These are phyloP conservation scores for Cottoperca gobio DNA, from an alignment of 2,797 vertebrate species.

Conservation along the genomic window DNA sequence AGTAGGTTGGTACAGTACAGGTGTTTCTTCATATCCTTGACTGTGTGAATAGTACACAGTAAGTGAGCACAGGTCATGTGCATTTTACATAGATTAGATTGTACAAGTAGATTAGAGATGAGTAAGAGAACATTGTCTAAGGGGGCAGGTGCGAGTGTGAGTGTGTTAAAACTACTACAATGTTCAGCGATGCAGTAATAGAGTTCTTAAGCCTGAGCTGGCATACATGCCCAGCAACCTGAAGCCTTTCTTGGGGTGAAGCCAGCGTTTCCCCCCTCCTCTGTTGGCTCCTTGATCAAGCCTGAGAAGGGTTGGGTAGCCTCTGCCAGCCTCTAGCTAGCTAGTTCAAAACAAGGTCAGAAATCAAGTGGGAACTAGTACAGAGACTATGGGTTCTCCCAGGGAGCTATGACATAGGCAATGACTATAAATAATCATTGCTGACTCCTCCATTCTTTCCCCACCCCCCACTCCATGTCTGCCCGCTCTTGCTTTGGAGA, in stretches of 20 bases:
- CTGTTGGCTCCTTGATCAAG: conserved; percentile 30
- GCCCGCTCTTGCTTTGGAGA: conserved; percentile 23
- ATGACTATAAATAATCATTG: conserved; percentile 71
- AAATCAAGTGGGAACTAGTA: conserved; percentile 52
- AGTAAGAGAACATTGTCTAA: not conserved
- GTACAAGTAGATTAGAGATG: not conserved
- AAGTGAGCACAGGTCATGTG: not conserved
- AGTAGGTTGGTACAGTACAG: not conserved
- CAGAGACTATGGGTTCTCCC: conserved; percentile 49
- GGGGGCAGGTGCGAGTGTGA: not conserved
- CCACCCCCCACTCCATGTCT: conserved; percentile 38
- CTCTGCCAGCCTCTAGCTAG: conserved; percentile 32
- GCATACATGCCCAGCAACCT: conserved; percentile 23
- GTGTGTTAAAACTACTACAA: conserved; percentile 3
- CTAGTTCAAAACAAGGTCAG: conserved; percentile 66
- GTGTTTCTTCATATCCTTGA: not conserved
- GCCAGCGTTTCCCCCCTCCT: conserved; percentile 32
- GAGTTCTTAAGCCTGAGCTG: conserved; percentile 14
- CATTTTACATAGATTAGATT: conserved; percentile 28
- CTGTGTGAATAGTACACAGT: not conserved
- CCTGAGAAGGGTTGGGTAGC: conserved; percentile 37
- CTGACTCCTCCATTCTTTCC: conserved; percentile 40
- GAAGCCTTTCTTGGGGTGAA: conserved; percentile 38
- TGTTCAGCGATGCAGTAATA: conserved; percentile 3
- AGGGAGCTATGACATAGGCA: conserved; percentile 38